Evolutionary conservation across 2,113 vertebrate species (phyloP), one percentile per base, ranked within the genome.

Genomic region (Parotia lawesii): DNA sequence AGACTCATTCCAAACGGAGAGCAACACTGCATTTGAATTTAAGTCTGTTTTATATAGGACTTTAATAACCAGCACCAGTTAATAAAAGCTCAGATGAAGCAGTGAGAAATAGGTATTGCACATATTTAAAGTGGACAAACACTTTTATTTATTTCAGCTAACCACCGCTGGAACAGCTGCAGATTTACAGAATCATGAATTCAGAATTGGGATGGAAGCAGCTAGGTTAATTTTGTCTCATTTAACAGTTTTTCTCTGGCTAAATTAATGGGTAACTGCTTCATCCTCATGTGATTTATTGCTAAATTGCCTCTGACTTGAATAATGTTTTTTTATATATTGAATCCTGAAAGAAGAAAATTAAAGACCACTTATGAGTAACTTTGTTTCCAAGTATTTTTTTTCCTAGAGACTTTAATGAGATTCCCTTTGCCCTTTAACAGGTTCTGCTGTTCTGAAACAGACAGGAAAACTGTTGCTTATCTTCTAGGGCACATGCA

Each of bases 31-130:
- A 73, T 57, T 62, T 80, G 40, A 73, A 76, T 93, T 72, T 93
- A 58, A 53, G 58, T 35, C n/a, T 83, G 10, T 29, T 83, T 95
- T 81, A 85, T 74, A 56, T 47, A 60, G 51, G 37, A 89, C n/a
- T 91, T 89, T 85, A 72, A 75, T 71, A 89, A 72, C 37, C 42
- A 76, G 37, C 29, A 12, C 10, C 61, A 85, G 70, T 65, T 91
- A 91, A 91, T 82, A 89, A 82, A 82, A 94, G 38, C 15, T 73
- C 33, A 58, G 18, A 85, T 91, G 66, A 87, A 91, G n/a, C 31
- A 69, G 35, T 60, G n/a, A 73, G 50, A 83, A 91, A 85, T 53
- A 66, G 28, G 1, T 61, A 81, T 45, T 94, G 28, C 3, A 5
- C 23, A 47, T 38, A 54, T 42, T 66, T 87, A 27, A 89, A 94